A percentile compares a stretch with the other conserved stretches of the same genome.
Conservation (phyloP, 2,113 vertebrate species). For the Xiphophorus couchianus region DNA sequence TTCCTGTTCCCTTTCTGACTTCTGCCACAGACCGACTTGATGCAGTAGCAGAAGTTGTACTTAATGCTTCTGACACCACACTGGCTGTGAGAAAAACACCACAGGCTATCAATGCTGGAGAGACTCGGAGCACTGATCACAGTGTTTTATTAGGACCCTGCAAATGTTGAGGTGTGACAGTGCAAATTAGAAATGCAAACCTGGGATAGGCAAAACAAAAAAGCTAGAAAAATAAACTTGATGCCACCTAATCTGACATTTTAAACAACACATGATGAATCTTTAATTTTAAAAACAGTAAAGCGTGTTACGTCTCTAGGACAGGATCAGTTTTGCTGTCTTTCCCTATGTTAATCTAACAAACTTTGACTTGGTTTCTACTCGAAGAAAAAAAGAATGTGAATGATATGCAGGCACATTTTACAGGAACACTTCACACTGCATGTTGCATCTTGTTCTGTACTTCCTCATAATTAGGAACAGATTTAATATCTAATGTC, state of each 20-base stretch:
- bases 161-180: constrained; percentile 12
- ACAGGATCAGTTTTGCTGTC: neutral
- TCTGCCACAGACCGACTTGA: constrained; percentile 11
- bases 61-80: constrained; percentile 11
- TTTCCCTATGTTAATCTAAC: neutral
- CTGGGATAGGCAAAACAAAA: constrained; percentile 4
- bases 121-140: constrained; percentile 26
- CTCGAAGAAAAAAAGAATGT: neutral
- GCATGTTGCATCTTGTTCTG: constrained; percentile 8
- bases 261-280: neutral
- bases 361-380: neutral
- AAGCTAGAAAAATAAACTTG: neutral
- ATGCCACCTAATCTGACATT: neutral
- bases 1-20: neutral
- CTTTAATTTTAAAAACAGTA: neutral
- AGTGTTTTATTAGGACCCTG: constrained; percentile 22
- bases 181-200: constrained; percentile 25
- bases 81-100: neutral
- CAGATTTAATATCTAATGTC: neutral
- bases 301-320: neutral
- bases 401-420: constrained; percentile 28
- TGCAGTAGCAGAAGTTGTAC: too few species aligned
- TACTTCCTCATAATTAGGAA: constrained; percentile 1
- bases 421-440: constrained; percentile 39
- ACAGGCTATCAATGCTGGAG: constrained; percentile 19